These are phyloP conservation scores for Amazona vittata DNA, from an alignment of 2,113 vertebrate genomes.

Conservation along the genomic window DNA sequence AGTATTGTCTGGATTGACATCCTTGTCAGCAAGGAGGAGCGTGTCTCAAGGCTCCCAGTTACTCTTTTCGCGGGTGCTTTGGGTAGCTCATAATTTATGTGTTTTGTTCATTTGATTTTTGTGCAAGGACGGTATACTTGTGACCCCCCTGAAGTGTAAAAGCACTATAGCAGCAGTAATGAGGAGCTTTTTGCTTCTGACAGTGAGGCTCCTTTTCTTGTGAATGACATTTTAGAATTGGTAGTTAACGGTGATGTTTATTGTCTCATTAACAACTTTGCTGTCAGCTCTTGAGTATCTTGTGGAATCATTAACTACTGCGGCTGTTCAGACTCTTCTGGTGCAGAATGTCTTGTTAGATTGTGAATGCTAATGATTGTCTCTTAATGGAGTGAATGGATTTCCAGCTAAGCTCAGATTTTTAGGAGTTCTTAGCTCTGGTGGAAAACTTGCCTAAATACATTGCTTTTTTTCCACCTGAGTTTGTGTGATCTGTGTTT, in stretches of 20 bases:
- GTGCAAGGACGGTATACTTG: not conserved
- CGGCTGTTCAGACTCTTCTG: not conserved
- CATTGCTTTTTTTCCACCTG: not conserved
- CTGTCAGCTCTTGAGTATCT: constrained; percentile 58
- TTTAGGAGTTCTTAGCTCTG: not conserved
- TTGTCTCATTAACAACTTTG: constrained; percentile 70
- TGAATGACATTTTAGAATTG: constrained; percentile 60
- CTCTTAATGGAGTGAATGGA: not conserved
- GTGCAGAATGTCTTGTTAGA: constrained; percentile 3
- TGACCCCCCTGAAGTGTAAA: not conserved
- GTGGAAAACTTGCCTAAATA: not conserved
- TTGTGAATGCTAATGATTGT: constrained; percentile 40
- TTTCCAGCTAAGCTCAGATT: not conserved
- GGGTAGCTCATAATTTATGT: not conserved
- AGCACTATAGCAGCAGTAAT: constrained; percentile 54
- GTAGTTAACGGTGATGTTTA: constrained; percentile 3
- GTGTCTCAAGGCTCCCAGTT: constrained; percentile 22
- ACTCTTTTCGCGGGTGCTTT: not conserved
- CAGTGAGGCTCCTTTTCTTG: constrained; percentile 36
- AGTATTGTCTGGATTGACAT: not conserved
- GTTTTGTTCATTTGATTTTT: constrained; percentile 13
- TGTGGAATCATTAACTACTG: constrained; percentile 41
- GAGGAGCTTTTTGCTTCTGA: constrained; percentile 11
- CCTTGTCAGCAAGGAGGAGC: not conserved
- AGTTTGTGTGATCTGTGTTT: rapidly evolving